Base-by-base conservation (phyloP, 2,113 vertebrate genomes). In the Varanus salvator region DNA sequence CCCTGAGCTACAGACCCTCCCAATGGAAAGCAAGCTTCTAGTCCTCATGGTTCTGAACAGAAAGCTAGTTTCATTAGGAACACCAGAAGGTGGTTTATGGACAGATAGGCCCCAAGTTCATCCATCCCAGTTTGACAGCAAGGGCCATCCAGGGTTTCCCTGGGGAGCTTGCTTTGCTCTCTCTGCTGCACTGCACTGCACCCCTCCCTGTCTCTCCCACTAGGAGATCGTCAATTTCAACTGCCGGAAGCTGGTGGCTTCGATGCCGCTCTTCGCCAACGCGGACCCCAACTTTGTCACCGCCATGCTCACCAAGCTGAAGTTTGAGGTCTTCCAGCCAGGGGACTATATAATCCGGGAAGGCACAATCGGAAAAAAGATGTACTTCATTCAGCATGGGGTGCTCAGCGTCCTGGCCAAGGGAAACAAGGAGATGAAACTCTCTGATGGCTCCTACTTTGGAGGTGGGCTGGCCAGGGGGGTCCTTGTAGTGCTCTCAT, bases 161-260 rank as follows among this genome's bases (percentile, higher is more conserved):
- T 17, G 2, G 60, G 60, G 60, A 2, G 54, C 14, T 9, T 38
- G 34, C 6, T 6, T 29, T 1, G 19, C 29, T 38, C 0, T 23
- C 34, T 23, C 74, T 5, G 2, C 3, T 0, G 0, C 1, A 34
- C 92, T 21, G 48, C 6, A 14, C n/a, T 0, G 1, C 34, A 60
- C 21, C 66, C 60, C 1, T 0, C 3, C 3, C 57, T 8, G 23
- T 31, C 17, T 5, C 83, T 14, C 66, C 82, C 88, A 6, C 11
- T 88, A 99, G 99, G 98, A 99, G 96, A 99, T 99, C 0, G 98
- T 99, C 86, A 99, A 99, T 96, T 99, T 99, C 95, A 99, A 99
- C 96, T 99, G 99, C 95, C 98, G 99, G 90, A 99, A 99, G 94
- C 97, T 99, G 96, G 99, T 99, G 95, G 99, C 99, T 54, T 98